Evolutionary conservation across 2,888 invertebrate genomes (phyloP).

Genomic region (Camptogramma bilineatum): DNA sequence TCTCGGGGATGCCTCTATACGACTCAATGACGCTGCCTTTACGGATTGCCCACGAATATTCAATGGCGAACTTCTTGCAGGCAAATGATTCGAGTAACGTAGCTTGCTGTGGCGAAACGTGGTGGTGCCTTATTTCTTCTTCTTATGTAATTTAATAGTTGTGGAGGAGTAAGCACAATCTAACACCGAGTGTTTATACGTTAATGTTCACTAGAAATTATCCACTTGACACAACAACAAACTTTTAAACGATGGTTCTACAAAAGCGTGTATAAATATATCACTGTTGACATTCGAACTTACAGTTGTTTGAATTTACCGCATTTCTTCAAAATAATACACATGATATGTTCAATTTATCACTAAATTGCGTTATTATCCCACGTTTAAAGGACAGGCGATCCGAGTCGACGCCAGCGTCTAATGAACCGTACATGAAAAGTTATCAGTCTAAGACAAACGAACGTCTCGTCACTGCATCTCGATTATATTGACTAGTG

Average conservation of each 20-base stretch:
- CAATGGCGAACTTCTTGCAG: constrained; percentile 70
- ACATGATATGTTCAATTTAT: constrained; percentile 52
- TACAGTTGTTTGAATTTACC: constrained; percentile 50
- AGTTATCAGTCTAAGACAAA: constrained; percentile 34
- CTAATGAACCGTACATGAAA: constrained; percentile 44
- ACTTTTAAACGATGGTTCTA: constrained; percentile 10
- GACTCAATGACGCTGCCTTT: constrained; percentile 79
- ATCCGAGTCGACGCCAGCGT: constrained; percentile 53
- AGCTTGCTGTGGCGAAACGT: constrained; percentile 83
- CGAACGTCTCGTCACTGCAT: constrained; percentile 36
- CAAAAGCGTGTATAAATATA: constrained; percentile 23
- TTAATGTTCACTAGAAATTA: constrained; percentile 38
- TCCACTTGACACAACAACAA: constrained; percentile 31
- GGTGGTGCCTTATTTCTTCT: constrained; percentile 65
- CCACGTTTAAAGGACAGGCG: constrained; percentile 48
- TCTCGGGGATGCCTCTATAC: constrained; percentile 75
- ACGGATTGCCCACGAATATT: constrained; percentile 69
- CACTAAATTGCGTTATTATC: constrained; percentile 51
- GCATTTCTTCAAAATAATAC: constrained; percentile 58
- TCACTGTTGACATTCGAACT: constrained; percentile 27
- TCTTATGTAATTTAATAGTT: constrained; percentile 39
- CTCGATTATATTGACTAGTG: constrained; percentile 58
- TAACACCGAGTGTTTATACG: constrained; percentile 33
- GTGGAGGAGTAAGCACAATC: constrained; percentile 17
- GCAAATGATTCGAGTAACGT: constrained; percentile 77